Evolutionary conservation across 2,888 invertebrate species (phyloP), one percentile per base, ranked within the genome.

Genomic region (Tuta absoluta): DNA sequence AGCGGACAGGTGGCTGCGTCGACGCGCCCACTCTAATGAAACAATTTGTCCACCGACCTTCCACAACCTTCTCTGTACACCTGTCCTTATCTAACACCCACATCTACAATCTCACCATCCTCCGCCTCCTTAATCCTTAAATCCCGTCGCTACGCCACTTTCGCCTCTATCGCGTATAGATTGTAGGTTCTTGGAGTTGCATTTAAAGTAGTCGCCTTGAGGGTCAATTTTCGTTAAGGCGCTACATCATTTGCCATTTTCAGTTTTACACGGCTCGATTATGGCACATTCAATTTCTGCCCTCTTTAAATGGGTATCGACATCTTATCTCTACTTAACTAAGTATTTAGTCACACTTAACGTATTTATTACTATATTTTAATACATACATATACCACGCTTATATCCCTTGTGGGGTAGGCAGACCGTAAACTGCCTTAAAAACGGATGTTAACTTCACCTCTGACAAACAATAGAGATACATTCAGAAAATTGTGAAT

Each of bases 21-120:
- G 77, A 77, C 78, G 71, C 85, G 85, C 86, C 88, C 87, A 86
- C 87, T 83, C 83, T 85, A 85, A 86, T 87, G 81, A 85, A 88
- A 86, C 85, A 86, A 89, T 89, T 84, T 87, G 85, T 86, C 73
- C 76, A 75, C 78, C 84, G 87, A 88, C 89, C 90, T 89, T 87
- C 84, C 82, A 85, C 87, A 86, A 86, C 85, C 86, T 87, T 86
- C 84, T 80, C 72, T 67, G 61, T 73, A 68, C 69, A 64, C 45
- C 78, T 75, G 66, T 78, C 78, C 72, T 71, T 71, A 69, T 81
- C 74, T 65, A 38, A 68, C 74, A 24, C 65, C 48, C n/a, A 58
- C 17, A 41, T 24, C 45, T 10, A 45, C 60, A 14, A 45, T 45
- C 60, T 45, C 28, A 23, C 60, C 17, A 37, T 59, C 58, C 28